These are phyloP conservation scores for Probaryconus sp. DNA, from an alignment of 1,140 invertebrate genomes.

Conservation along the genomic window DNA sequence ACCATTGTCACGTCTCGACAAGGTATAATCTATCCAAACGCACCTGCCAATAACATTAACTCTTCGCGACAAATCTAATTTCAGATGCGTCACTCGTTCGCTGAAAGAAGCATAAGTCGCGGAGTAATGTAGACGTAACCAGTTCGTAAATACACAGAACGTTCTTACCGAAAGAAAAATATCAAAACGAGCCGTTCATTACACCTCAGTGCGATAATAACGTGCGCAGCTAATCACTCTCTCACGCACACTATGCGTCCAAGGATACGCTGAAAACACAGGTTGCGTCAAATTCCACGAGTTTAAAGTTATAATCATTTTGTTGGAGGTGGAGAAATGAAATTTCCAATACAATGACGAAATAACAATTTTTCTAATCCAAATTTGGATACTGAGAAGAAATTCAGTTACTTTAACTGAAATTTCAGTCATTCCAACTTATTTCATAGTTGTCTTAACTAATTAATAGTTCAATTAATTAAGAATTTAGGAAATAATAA, in stretches of 20 bases:
- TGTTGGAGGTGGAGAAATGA: too few relatives aligned
- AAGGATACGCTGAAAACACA: constrained; percentile 51
- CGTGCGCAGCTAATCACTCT: constrained; percentile 48
- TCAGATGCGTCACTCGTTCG: constrained; percentile 24
- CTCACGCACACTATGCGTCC: constrained; percentile 12
- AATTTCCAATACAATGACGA: too few relatives aligned
- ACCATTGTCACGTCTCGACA: constrained; percentile 31
- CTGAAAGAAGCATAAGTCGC: constrained; percentile 19
- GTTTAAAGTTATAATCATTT: too few relatives aligned
- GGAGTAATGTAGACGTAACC: constrained; percentile 4
- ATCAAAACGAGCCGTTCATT: constrained; percentile 34
- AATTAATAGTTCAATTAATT: too few relatives aligned
- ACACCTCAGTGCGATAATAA: constrained; percentile 39
- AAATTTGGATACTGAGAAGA: too few relatives aligned
- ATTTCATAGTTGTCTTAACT: too few relatives aligned
- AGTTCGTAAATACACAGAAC: constrained; percentile 13
- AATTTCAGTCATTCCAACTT: too few relatives aligned
- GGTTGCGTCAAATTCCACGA: constrained; percentile 7
- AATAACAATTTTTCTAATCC: too few relatives aligned
- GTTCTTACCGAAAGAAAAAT: constrained; percentile 4
- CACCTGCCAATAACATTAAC: constrained; percentile 8
- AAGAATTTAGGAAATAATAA: too few relatives aligned
- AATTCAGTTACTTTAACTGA: too few relatives aligned
- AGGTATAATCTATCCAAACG: constrained; percentile 9
- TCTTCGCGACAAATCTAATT: constrained; percentile 1